Evolutionary conservation across 1,140 invertebrate genomes (phyloP).

Genomic region (Drosophila lacertosa): DNA sequence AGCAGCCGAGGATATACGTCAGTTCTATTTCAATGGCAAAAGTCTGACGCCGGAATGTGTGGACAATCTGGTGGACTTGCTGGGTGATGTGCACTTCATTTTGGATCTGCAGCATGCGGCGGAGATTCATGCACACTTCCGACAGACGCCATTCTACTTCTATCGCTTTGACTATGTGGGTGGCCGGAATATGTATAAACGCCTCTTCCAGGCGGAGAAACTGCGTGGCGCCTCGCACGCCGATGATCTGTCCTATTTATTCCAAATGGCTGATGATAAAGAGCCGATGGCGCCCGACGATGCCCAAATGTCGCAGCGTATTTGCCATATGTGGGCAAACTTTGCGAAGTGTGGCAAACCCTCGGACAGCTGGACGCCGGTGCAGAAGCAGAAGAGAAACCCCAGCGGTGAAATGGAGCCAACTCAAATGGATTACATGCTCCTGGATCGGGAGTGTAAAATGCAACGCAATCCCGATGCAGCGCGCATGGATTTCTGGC

Average conservation of each 20-base stretch:
- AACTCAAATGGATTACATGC: slow-evolving; percentile 69
- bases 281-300: slow-evolving; percentile 84
- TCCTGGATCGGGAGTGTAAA: slow-evolving; percentile 65
- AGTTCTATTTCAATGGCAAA: slow-evolving; percentile 71
- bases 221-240: slow-evolving; percentile 86
- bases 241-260: slow-evolving; percentile 87
- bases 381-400: slow-evolving; percentile 37
- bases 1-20: slow-evolving; percentile 55
- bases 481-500: slow-evolving; percentile 83
- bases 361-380: slow-evolving; percentile 64
- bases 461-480: slow-evolving; percentile 75
- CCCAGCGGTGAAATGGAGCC: slow-evolving; percentile 11
- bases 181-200: slow-evolving; percentile 86
- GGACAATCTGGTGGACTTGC: slow-evolving; percentile 57
- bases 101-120: slow-evolving; percentile 61
- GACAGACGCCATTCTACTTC: slow-evolving; percentile 70
- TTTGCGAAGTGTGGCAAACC: slow-evolving; percentile 86
- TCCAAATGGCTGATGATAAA: slow-evolving; percentile 85
- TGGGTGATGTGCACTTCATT: slow-evolving; percentile 69
- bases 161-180: slow-evolving; percentile 86
- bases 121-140: slow-evolving; percentile 63
- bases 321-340: slow-evolving; percentile 87
- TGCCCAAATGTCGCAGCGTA: slow-evolving; percentile 82
- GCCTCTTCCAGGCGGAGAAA: slow-evolving; percentile 65
- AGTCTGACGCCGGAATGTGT: slow-evolving; percentile 35